Base-by-base conservation (phyloP, 2,113 vertebrate genomes). In the Xiphorhynchus elegans region DNA sequence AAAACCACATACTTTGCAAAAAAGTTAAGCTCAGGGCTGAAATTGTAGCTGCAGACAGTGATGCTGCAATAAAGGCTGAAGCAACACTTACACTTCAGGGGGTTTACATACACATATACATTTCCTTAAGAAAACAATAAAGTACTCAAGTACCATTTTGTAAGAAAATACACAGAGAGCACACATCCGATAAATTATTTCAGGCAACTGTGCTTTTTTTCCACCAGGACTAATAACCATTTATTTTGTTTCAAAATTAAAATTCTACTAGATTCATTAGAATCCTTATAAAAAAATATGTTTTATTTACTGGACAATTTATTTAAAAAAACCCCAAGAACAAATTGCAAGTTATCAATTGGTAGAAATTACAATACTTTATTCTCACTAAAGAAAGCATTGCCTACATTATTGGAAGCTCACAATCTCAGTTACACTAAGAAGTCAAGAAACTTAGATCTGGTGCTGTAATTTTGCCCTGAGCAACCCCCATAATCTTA, bases 1-100 rank as follows among this genome's bases (percentile, higher is more conserved):
- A 87, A 97, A 97, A 96, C 93, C 96, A 97, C 91, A 82, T 95
- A 94, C 83, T 95, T 92, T 44, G 73, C 40, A 37, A 68, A 95
- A 91, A 95, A 96, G 63, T 87, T 96, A 94, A 93, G 83, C 92
- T 97, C 87, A 74, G 84, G 19, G 90, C 89, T 96, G 89, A 95
- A 94, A 96, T 82, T 80, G 85, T 96, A 94, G 79, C 95, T 92
- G 74, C 46, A 84, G 72, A 67, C 13, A 39, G 60, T 21, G 67
- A 15, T 56, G 73, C 88, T 92, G 46, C 73, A 76, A 92, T 73
- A 72, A 91, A 96, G 85, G 87, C 80, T 95, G 85, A 56, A 80
- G 59, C 37, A 87, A 86, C 73, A 56, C 68, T 93, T 94, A 62
- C 49, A 29, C 53, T 92, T 46, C 39, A 24, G 73, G 31, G 29